phyloP scores from a whole-genome alignment of 2,888 invertebrate genomes.

The Hylaea fasciaria region DNA sequence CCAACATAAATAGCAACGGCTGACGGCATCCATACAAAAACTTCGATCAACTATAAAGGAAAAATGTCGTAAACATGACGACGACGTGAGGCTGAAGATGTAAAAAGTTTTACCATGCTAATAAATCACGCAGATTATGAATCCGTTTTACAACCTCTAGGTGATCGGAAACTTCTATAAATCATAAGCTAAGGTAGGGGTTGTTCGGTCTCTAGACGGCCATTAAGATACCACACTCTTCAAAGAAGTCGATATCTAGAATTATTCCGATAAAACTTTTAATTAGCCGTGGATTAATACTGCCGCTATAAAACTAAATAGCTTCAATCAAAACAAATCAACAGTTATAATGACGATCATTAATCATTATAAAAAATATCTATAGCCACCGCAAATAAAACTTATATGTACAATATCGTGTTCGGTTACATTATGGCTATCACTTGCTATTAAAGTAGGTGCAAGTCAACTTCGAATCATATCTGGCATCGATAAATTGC shows the following conservation, averaged over 20 bases:
- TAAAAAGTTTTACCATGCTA: conserved; percentile 71
- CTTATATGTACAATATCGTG: conserved; percentile 55
- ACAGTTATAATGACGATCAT: conserved; percentile 60
- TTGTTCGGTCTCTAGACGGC: conserved; percentile 60
- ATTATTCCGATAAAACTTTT: conserved; percentile 45
- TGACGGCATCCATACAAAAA: conserved; percentile 32
- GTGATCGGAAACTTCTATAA: conserved; percentile 70
- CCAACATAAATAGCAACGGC: conserved; percentile 24
- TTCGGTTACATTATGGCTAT: conserved; percentile 56
- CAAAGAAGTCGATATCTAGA: conserved; percentile 31
- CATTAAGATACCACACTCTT: conserved; percentile 55
- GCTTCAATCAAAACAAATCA: conserved; percentile 64
- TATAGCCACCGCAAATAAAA: conserved; percentile 60
- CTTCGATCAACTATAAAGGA: conserved; percentile 40
- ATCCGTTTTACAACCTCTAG: conserved; percentile 75
- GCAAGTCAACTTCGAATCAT: conserved; percentile 63
- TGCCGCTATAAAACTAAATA: conserved; percentile 58
- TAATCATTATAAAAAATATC: conserved; percentile 62
- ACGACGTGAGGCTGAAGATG: conserved; percentile 49
- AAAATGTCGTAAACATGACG: conserved; percentile 50
- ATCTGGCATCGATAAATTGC: conserved; percentile 66
- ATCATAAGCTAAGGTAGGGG: conserved; percentile 71
- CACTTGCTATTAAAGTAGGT: conserved; percentile 50
- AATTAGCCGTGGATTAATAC: conserved; percentile 53
- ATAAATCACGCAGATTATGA: conserved; percentile 79